Conservation (phyloP, 2,888 invertebrate genomes). For the Drosophila anomalata region DNA sequence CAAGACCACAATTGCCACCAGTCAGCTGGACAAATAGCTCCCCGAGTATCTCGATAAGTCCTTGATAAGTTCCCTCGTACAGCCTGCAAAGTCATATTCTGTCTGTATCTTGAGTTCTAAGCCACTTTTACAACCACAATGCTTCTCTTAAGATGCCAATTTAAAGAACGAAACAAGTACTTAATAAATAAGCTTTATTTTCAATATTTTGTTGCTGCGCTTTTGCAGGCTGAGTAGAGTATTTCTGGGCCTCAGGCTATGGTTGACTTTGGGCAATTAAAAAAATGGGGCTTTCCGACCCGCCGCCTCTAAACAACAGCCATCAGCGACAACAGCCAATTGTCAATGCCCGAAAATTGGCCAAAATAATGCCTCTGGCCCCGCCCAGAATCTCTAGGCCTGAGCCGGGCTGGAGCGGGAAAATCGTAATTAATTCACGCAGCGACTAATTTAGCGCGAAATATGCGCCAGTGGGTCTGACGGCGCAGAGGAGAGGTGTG, state of each 20-base stretch:
- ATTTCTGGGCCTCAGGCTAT: conserved; percentile 38
- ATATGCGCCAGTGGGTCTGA: conserved; percentile 42
- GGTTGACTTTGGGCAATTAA: conserved; percentile 62
- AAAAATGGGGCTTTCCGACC: conserved; percentile 40
- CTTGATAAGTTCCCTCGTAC: conserved; percentile 22
- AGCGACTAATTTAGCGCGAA: conserved; percentile 67
- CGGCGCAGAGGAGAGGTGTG: conserved; percentile 53
- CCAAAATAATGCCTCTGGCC: conserved; percentile 40
- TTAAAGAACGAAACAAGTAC: neutral
- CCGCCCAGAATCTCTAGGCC: conserved; percentile 57
- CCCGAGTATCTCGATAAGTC: neutral
- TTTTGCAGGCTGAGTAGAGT: neutral
- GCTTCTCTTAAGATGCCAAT: too few relatives aligned
- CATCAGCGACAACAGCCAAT: conserved; percentile 45
- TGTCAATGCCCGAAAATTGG: conserved; percentile 53
- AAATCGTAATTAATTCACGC: conserved; percentile 67
- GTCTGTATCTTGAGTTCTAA: neutral
- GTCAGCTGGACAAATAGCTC: conserved; percentile 41
- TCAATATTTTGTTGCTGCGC: neutral
- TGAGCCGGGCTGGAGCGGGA: conserved; percentile 22
- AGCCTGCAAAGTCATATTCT: conserved; percentile 16
- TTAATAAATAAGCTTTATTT: neutral
- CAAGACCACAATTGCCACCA: conserved; percentile 24
- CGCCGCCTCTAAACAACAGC: conserved; percentile 14
- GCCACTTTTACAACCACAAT: neutral